phyloP scores from a whole-genome alignment of 2,888 invertebrate genomes.

The Drosophila multiciliata region DNA sequence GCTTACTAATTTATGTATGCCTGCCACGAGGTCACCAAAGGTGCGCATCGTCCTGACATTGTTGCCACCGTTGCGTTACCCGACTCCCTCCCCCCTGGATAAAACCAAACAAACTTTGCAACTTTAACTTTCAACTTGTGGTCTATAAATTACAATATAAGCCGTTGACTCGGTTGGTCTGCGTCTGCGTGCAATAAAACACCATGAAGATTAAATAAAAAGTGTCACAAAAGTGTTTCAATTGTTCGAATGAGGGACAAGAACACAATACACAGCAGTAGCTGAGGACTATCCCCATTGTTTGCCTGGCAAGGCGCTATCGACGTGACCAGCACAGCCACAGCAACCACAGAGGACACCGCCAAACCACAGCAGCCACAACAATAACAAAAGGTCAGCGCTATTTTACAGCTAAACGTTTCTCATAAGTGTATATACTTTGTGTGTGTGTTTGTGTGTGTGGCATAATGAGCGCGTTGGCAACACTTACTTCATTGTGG shows the following conservation, averaged over 20 bases:
- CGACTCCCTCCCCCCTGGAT: no score
- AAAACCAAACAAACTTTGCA: conserved; percentile 36
- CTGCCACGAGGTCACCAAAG: conserved; percentile 46
- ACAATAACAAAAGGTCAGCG: conserved; percentile 47
- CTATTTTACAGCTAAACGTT: conserved; percentile 35
- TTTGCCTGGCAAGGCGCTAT: conserved; percentile 29
- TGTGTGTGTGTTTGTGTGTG: not conserved
- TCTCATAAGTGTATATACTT: conserved; percentile 13
- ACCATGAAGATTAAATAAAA: conserved; percentile 79
- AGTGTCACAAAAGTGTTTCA: conserved; percentile 78
- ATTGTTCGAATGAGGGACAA: conserved; percentile 57
- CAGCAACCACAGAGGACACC: conserved; percentile 1
- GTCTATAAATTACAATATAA: conserved; percentile 80
- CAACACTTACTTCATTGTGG: conserved; percentile 91
- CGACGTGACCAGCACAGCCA: conserved; percentile 14
- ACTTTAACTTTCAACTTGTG: conserved; percentile 53
- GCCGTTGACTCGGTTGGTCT: conserved; percentile 31
- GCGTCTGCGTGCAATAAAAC: conserved; percentile 54
- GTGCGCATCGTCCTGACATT: conserved; percentile 35
- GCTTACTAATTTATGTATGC: conserved; percentile 73
- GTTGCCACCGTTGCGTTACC: conserved; percentile 1
- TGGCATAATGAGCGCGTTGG: conserved; percentile 37
- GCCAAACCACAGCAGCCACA: conserved; percentile 26
- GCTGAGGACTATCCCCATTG: conserved; percentile 48
- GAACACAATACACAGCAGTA: conserved; percentile 26